Percentiles rank a stretch among this genome's conserved stretches.
phyloP scores from a whole-genome alignment of 2,113 vertebrate genomes.

The Oostethus manadensis region DNA sequence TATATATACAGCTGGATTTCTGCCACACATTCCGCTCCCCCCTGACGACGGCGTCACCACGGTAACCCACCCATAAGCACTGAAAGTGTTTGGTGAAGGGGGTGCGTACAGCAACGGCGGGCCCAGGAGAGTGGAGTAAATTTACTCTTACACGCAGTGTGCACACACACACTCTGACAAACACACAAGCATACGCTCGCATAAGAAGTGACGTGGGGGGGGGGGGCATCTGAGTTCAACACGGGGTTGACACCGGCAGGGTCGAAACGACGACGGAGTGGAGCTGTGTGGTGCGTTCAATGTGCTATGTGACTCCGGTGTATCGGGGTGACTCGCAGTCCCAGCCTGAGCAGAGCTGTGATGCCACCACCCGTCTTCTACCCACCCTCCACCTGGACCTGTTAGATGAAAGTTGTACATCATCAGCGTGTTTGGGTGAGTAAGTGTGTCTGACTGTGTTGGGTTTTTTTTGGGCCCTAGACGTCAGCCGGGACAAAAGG shows the following conservation, averaged over 20 bases:
- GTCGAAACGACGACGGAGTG: constrained; percentile 22
- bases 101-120: constrained; percentile 45
- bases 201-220: constrained; percentile 4
- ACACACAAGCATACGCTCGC: constrained; percentile 24
- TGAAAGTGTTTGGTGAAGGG: constrained; percentile 63
- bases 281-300: constrained; percentile 31
- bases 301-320: constrained; percentile 35
- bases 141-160: constrained; percentile 48
- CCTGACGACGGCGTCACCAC: constrained; percentile 66
- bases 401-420: constrained; percentile 42
- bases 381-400: constrained; percentile 73
- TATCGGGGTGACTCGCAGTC: constrained; percentile 64
- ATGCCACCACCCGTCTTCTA: constrained; percentile 71
- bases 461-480: constrained; percentile 51
- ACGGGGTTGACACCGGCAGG: constrained; percentile 36
- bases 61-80: constrained; percentile 68
- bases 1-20: constrained; percentile 53
- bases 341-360: constrained; percentile 62
- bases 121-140: constrained; percentile 56
- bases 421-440: constrained; percentile 41
- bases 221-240: constrained; percentile 54
- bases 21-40: constrained; percentile 63
- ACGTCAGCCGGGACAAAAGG: constrained; percentile 63
- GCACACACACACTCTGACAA: constrained; percentile 18
- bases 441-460: constrained; percentile 46